These are phyloP conservation scores for Psococerastis gibbosa DNA, from an alignment of 2,888 invertebrate genomes.

Conservation along the genomic window DNA sequence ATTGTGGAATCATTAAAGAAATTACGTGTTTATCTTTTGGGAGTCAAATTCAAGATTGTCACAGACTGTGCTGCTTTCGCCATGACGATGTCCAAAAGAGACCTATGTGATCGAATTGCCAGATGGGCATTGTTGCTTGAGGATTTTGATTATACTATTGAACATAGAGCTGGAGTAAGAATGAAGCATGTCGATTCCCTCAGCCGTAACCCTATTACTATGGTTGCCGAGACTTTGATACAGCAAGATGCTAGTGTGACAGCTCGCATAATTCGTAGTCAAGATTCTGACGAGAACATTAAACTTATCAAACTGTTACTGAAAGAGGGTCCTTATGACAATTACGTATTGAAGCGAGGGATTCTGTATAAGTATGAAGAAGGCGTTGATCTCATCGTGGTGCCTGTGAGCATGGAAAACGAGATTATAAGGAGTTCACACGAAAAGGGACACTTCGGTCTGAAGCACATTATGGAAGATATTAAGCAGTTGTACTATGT, in stretches of 20 bases:
- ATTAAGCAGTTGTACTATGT: constrained; percentile 25
- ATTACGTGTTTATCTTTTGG: constrained; percentile 21
- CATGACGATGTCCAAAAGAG: constrained; percentile 21
- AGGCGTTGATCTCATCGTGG: neutral
- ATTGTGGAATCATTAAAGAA: constrained; percentile 22
- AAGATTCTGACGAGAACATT: neutral
- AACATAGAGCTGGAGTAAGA: constrained; percentile 21
- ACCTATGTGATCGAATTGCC: constrained; percentile 20
- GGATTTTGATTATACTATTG: constrained; percentile 19
- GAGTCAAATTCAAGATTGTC: constrained; percentile 20
- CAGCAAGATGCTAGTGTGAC: neutral
- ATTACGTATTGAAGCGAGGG: neutral
- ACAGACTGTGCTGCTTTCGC: constrained; percentile 22
- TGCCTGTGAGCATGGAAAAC: neutral
- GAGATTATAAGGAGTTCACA: neutral
- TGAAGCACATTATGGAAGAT: constrained; percentile 21
- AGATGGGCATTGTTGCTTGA: constrained; percentile 21
- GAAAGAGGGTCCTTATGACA: neutral
- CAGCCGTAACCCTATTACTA: constrained; percentile 18
- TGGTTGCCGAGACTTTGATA: too few relatives aligned
- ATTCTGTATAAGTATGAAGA: constrained; percentile 15
- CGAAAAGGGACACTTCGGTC: constrained; percentile 22
- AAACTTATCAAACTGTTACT: neutral
- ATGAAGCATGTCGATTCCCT: constrained; percentile 21
- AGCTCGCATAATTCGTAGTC: neutral